Conservation (phyloP, 2,888 invertebrate genomes). For the Volucella zonaria region DNA sequence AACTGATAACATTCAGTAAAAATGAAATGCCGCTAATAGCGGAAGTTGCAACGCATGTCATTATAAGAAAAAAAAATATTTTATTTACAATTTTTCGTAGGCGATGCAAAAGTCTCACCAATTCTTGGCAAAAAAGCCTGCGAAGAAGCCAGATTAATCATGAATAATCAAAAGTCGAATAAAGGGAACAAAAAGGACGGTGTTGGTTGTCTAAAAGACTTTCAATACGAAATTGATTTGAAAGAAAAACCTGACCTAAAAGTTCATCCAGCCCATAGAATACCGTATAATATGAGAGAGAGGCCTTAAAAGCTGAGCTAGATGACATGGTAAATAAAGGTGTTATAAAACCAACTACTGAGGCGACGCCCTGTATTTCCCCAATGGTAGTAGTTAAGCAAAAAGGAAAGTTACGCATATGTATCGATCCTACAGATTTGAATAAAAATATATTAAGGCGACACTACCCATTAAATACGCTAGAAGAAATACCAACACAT, state of each 20-base stretch:
- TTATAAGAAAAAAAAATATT: no score
- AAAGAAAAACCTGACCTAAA: slow-evolving; percentile 25
- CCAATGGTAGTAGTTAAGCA: no score
- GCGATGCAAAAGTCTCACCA: no score
- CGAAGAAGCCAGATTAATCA: no score
- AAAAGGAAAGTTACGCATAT: slow-evolving; percentile 39
- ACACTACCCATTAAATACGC: slow-evolving; percentile 4
- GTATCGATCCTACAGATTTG: slow-evolving; percentile 9
- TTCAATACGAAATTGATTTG: slow-evolving; percentile 50
- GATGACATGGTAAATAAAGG: slow-evolving; percentile 56
- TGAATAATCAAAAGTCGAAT: not conserved
- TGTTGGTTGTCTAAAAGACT: slow-evolving; percentile 50
- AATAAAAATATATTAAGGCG: slow-evolving; percentile 16
- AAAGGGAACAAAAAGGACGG: not conserved
- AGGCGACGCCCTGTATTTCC: slow-evolving; percentile 49
- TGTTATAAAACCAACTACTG: slow-evolving; percentile 52
- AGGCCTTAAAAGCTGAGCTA: slow-evolving; percentile 59
- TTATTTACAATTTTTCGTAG: no score
- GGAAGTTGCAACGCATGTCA: no score
- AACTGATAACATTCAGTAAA: no score
- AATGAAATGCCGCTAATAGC: no score
- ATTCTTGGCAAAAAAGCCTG: slow-evolving; percentile 19
- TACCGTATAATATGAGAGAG: slow-evolving; percentile 60
- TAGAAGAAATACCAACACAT: slow-evolving; percentile 3
- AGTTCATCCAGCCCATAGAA: slow-evolving; percentile 39